These are phyloP conservation scores for Syngnathus floridae DNA, from an alignment of 2,113 vertebrate genomes.

Conservation along the genomic window DNA sequence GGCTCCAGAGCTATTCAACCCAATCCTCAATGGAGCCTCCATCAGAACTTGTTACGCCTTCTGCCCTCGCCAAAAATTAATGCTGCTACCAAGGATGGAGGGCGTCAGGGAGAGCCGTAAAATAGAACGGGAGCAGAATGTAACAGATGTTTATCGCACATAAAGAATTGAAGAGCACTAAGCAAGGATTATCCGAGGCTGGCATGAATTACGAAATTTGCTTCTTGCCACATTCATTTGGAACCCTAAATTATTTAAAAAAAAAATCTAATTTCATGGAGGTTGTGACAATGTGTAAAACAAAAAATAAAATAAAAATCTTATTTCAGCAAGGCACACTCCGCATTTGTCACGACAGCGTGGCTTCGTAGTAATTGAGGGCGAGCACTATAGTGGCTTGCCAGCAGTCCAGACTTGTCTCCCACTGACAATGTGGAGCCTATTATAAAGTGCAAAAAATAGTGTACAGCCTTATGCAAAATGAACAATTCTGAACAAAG, in stretches of 20 bases:
- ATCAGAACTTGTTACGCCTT: constrained; percentile 60
- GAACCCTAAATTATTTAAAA: not conserved
- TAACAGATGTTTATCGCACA: constrained; percentile 63
- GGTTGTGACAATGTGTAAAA: too few relatives aligned
- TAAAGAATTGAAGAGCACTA: constrained; percentile 31
- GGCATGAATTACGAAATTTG: constrained; percentile 38
- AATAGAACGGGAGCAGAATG: constrained; percentile 50
- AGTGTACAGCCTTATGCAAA: not conserved
- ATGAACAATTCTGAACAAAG: not conserved
- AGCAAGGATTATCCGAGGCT: constrained; percentile 39
- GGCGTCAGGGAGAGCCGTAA: constrained; percentile 37
- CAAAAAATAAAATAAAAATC: too few relatives aligned
- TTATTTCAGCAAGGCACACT: too few relatives aligned
- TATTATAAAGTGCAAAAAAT: too few relatives aligned
- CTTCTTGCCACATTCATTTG: not conserved
- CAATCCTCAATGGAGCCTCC: constrained; percentile 62
- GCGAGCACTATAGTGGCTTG: too few relatives aligned
- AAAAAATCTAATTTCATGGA: too few relatives aligned
- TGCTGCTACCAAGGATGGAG: constrained; percentile 50
- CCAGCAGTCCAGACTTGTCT: too few relatives aligned
- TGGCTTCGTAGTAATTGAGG: too few relatives aligned
- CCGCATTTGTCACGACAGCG: too few relatives aligned
- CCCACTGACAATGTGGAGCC: too few relatives aligned
- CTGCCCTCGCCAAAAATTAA: constrained; percentile 24
- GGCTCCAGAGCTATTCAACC: constrained; percentile 58